A percentile compares a stretch with the other conserved stretches of the same genome.
phyloP scores from a whole-genome alignment of 2,888 invertebrate species.

The Camponotus fellah region DNA sequence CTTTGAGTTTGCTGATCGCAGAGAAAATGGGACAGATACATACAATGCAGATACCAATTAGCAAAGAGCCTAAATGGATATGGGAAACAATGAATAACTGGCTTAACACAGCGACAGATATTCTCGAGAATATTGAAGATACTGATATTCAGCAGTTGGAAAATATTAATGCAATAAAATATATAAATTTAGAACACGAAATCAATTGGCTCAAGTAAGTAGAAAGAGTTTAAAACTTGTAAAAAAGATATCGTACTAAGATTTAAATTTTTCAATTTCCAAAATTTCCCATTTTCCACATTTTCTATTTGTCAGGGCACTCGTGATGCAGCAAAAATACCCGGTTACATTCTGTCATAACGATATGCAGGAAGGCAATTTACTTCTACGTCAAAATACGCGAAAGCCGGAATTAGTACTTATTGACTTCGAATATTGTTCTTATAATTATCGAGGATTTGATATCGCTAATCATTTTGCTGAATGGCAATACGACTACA shows the following conservation, averaged over 20 bases:
- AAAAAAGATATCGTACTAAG: neutral
- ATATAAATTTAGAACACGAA: slow-evolving; percentile 80
- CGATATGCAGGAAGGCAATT: slow-evolving; percentile 96
- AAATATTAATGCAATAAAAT: slow-evolving; percentile 77
- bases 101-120: slow-evolving; percentile 88
- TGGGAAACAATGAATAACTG: slow-evolving; percentile 96
- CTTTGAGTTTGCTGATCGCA: slow-evolving; percentile 94
- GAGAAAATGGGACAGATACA: slow-evolving; percentile 98
- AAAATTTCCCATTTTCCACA: too few species aligned
- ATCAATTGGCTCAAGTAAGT: slow-evolving; percentile 82
- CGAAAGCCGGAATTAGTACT: slow-evolving; percentile 90
- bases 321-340: slow-evolving; percentile 83
- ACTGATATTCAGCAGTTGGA: slow-evolving; percentile 80
- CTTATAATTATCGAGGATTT: slow-evolving; percentile 97
- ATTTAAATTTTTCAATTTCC: neutral
- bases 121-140: slow-evolving; percentile 84
- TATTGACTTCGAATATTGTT: slow-evolving; percentile 98
- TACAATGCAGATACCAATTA: slow-evolving; percentile 96
- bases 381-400: slow-evolving; percentile 87
- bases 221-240: neutral
- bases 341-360: slow-evolving; percentile 98
- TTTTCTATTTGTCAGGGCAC: slow-evolving; percentile 84
- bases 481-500: slow-evolving; percentile 97
- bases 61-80: slow-evolving; percentile 98
- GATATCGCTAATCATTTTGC: slow-evolving; percentile 98